Evolutionary conservation across 2,797 vertebrate species (phyloP).

Genomic region (Gephyroberyx darwinii): DNA sequence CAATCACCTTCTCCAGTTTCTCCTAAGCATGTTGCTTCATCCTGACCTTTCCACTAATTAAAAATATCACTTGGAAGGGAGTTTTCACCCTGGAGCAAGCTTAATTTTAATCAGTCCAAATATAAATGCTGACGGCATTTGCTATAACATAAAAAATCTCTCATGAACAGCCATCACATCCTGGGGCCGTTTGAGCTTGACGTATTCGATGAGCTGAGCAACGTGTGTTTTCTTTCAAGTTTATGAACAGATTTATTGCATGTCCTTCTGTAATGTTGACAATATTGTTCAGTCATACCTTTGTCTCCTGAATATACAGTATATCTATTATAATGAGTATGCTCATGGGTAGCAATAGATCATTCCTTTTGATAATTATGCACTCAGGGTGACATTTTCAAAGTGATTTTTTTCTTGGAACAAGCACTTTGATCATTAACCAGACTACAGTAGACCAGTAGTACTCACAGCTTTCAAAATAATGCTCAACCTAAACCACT

Average conservation of each 20-base stretch:
- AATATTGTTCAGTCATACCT: not conserved
- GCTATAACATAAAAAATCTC: not conserved
- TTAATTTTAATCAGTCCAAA: slow-evolving; percentile 40
- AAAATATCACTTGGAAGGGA: slow-evolving; percentile 65
- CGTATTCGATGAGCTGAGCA: not conserved
- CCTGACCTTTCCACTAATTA: slow-evolving; percentile 80
- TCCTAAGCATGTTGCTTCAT: slow-evolving; percentile 76
- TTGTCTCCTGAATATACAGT: too few relatives aligned
- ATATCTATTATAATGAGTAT: not conserved
- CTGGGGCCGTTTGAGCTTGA: not conserved
- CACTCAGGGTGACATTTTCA: not conserved
- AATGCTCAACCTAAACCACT: too few relatives aligned
- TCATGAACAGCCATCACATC: not conserved
- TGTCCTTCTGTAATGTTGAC: not conserved
- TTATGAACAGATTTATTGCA: not conserved
- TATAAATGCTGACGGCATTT: slow-evolving; percentile 13
- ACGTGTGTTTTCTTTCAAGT: too few relatives aligned
- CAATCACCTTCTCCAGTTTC: slow-evolving; percentile 72
- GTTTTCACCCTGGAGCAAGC: slow-evolving; percentile 41
- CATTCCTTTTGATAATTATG: too few relatives aligned
- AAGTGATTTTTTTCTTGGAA: too few relatives aligned
- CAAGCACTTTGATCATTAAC: too few relatives aligned
- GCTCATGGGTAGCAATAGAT: not conserved
- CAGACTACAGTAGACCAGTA: too few relatives aligned
- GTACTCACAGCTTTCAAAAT: too few relatives aligned